These are phyloP conservation scores for Drosophila lini DNA, from an alignment of 1,140 invertebrate genomes.

Conservation along the genomic window DNA sequence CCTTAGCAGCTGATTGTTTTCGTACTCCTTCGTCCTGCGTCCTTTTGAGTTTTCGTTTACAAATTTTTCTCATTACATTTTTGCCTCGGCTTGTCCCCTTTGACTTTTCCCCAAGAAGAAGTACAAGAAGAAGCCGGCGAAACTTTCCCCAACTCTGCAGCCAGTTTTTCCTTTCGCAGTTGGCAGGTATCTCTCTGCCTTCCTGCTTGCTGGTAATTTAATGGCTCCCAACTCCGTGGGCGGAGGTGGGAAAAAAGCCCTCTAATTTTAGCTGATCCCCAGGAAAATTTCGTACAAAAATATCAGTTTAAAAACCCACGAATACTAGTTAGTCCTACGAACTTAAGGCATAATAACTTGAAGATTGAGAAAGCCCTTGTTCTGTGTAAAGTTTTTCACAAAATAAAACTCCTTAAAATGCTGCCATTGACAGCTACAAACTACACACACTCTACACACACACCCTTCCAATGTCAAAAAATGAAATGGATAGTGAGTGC, in stretches of 20 bases:
- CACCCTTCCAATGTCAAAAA: background rate
- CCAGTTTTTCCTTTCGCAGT: conserved; percentile 18
- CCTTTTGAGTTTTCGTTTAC: conserved; percentile 23
- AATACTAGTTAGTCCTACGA: background rate
- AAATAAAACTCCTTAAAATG: background rate
- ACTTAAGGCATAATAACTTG: background rate
- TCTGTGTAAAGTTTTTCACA: background rate
- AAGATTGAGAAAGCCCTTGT: background rate
- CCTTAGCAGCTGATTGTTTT: conserved; percentile 53
- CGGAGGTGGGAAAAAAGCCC: background rate
- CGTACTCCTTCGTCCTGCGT: conserved; percentile 11
- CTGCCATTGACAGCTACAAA: conserved; percentile 3
- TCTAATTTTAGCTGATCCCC: background rate
- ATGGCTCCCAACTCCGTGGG: conserved; percentile 56
- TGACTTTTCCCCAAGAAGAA: conserved; percentile 38
- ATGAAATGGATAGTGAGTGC: conserved; percentile 6
- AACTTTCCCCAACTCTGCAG: conserved; percentile 33
- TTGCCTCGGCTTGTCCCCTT: conserved; percentile 42
- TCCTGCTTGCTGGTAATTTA: conserved; percentile 61
- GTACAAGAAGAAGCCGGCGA: conserved; percentile 13
- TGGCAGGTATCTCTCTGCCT: conserved; percentile 25
- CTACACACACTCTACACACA: background rate
- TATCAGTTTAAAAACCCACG: background rate
- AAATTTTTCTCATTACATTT: conserved; percentile 79
- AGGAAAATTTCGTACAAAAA: background rate